Evolutionary conservation across 2,797 vertebrate species (phyloP).

Genomic region (Phoebastria nigripes): DNA sequence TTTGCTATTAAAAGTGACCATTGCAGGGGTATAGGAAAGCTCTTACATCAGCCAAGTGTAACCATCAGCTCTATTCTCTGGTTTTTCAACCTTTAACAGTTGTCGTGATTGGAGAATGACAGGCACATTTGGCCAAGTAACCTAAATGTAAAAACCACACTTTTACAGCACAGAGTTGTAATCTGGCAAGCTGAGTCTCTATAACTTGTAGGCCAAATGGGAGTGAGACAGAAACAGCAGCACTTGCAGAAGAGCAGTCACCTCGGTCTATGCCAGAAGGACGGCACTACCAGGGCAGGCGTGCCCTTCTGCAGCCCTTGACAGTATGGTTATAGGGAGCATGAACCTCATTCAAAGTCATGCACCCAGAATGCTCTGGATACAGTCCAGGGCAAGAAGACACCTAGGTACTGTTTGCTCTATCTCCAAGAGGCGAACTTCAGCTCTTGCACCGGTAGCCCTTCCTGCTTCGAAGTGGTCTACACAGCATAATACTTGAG

Average conservation of each 20-base stretch:
- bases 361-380: neutral
- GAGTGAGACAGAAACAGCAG: neutral
- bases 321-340: neutral
- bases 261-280: neutral
- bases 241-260: neutral
- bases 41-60: neutral
- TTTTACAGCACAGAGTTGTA: conserved; percentile 5
- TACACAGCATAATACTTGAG: neutral
- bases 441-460: accelerated
- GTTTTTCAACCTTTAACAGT: neutral
- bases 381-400: neutral
- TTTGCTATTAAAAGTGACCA: neutral
- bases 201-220: conserved; percentile 5
- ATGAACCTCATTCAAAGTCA: neutral
- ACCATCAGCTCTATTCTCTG: neutral
- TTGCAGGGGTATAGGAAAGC: neutral
- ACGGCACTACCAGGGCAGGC: neutral
- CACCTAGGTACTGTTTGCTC: neutral
- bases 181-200: neutral
- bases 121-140: neutral
- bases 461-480: neutral
- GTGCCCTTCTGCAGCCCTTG: neutral
- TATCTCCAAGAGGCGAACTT: neutral
- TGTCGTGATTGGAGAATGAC: neutral
- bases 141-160: conserved; percentile 21